Base-by-base conservation (phyloP, 2,888 invertebrate genomes). In the Trissolcus brochymenae region DNA sequence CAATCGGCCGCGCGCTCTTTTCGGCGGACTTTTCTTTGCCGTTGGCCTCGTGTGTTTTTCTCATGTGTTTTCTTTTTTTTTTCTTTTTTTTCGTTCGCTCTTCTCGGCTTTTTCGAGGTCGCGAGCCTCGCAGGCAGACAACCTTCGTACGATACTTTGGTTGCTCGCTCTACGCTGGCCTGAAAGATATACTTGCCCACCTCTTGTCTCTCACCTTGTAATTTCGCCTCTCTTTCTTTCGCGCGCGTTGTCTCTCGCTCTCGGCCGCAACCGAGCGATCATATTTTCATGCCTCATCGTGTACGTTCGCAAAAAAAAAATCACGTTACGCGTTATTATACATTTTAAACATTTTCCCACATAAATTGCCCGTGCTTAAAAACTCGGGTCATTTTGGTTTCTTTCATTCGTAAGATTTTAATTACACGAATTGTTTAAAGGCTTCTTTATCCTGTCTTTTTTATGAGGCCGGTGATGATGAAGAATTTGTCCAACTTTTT, bases 91-190 rank as follows among this genome's bases (percentile, higher is more conserved):
- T 64, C 76, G 71, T 67, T 54, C 62, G 65, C 72, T 76, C 75
- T 66, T 75, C 74, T 66, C 75, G 80, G 82, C 81, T 79, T 82
- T 82, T 81, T 82, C 83, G 85, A 86, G 87, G 86, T 83, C 87
- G 84, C 85, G 83, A 82, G 83, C 82, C 86, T 82, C 84, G 82
- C 81, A 81, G 80, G 83, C 85, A 86, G 86, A 87, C 87, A 87
- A 87, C 87, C 87, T 87, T 87, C 87, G 82, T 80, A 80, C 80
- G 81, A 70, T 82, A 81, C 82, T 81, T 79, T 61, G 80, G 77
- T 79, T 78, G 79, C 81, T 55, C 76, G 74, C 51, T 54, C 35
- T 76, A 81, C 41, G 59, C 16, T 75, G 80, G 80, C 78, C 82
- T 60, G 71, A 67, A 75, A 81, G 70, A 84, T 81, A 82, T 82